Percentiles rank a stretch among this genome's conserved stretches.
These are phyloP conservation scores for Montifringilla adamsi DNA, from an alignment of 2,113 vertebrate genomes.

Conservation along the genomic window DNA sequence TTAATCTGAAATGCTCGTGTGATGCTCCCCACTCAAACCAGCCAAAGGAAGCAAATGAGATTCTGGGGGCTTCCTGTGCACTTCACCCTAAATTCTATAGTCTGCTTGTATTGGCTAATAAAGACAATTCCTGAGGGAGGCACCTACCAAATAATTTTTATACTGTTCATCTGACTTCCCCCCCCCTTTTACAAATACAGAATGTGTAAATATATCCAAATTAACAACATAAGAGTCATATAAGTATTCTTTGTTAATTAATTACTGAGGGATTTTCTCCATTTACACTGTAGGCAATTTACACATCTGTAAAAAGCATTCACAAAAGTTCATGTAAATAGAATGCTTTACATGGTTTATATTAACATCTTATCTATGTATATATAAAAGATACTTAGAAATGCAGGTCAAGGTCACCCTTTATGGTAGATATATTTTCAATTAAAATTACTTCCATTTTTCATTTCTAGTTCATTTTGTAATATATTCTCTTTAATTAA, in stretches of 20 bases:
- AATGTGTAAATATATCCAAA: not conserved
- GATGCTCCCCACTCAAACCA: not conserved
- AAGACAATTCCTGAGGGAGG: not conserved
- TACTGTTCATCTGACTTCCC: not conserved
- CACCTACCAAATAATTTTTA: not conserved
- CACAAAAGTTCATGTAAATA: not conserved
- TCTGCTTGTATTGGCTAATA: not conserved
- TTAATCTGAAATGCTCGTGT: not conserved
- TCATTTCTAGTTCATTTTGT: not conserved
- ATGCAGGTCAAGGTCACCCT: not conserved
- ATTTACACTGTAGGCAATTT: not conserved
- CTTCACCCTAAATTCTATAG: no score
- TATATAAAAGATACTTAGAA: not conserved
- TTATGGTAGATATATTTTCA: not conserved
- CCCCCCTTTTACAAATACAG: not conserved
- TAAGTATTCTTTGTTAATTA: not conserved
- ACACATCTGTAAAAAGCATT: not conserved
- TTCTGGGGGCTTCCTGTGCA: not conserved
- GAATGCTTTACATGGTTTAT: not conserved
- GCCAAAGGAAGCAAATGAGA: not conserved
- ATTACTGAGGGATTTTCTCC: not conserved
- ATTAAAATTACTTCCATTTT: not conserved
- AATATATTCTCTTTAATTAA: not conserved
- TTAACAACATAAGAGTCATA: not conserved
- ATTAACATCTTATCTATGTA: not conserved